Conservation (phyloP, 1,140 invertebrate genomes). For the Trachymyrmex septentrionalis region DNA sequence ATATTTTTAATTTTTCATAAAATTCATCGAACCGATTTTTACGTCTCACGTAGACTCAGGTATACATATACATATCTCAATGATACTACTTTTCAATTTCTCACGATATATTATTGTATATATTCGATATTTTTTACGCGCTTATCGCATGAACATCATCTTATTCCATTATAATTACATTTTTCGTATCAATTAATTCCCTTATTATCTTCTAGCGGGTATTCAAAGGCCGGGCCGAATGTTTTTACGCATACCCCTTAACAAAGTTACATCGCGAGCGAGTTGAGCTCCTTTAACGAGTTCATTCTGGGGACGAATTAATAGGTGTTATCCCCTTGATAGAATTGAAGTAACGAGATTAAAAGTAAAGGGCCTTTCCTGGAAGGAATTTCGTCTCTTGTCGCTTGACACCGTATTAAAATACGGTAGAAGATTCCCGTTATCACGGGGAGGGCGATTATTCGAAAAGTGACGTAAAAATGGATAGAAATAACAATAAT, state of each 20-base stretch:
- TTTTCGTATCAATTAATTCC: conserved; percentile 46
- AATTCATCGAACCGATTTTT: not conserved
- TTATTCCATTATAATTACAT: conserved; percentile 45
- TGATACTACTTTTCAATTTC: not conserved
- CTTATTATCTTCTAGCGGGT: conserved; percentile 51
- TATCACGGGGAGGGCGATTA: conserved; percentile 68
- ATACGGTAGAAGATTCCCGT: conserved; percentile 61
- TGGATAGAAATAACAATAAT: conserved; percentile 64
- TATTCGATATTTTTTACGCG: conserved; percentile 10
- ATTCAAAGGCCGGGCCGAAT: conserved; percentile 65
- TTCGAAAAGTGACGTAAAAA: conserved; percentile 65
- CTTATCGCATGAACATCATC: conserved; percentile 25
- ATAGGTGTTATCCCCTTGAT: conserved; percentile 78
- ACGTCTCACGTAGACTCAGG: not conserved
- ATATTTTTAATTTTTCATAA: conserved; percentile 10
- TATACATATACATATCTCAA: too few relatives aligned
- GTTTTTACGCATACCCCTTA: conserved; percentile 67
- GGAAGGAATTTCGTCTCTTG: conserved; percentile 72
- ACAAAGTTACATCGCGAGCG: conserved; percentile 72
- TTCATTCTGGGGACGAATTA: conserved; percentile 76
- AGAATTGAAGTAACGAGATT: conserved; percentile 78
- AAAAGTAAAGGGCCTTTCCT: conserved; percentile 73
- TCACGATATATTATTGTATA: too few relatives aligned
- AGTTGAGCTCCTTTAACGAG: conserved; percentile 76
- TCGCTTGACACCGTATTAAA: conserved; percentile 69